Evolutionary conservation across 2,797 vertebrate species (phyloP).

Genomic region (Rhinogobio ventralis): DNA sequence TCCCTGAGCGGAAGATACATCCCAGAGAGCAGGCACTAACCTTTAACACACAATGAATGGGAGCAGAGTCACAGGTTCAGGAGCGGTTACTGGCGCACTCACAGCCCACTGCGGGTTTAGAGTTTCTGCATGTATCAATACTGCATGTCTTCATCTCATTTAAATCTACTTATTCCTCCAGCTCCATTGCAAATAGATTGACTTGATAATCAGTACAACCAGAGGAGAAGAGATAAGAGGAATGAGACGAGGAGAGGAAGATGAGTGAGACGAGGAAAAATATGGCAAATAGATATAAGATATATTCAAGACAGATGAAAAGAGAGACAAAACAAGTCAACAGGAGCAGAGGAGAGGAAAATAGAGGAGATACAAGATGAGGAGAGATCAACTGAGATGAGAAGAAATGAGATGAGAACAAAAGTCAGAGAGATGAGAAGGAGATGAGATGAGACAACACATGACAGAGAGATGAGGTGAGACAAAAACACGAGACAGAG

Average conservation of each 20-base stretch:
- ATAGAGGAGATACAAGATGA: background rate
- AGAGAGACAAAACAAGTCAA: background rate
- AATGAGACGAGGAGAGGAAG: background rate
- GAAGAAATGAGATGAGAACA: background rate
- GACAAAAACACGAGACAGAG: background rate
- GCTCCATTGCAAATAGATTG: conserved; percentile 4
- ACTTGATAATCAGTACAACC: conserved; percentile 9
- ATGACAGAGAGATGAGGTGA: background rate
- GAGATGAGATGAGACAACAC: background rate
- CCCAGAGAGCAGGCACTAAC: conserved; percentile 27
- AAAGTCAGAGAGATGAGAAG: background rate
- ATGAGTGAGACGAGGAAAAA: background rate
- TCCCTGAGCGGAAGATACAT: conserved; percentile 31
- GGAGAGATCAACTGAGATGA: background rate
- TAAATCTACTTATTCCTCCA: conserved; percentile 13
- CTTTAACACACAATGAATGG: conserved; percentile 29
- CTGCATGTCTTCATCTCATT: conserved; percentile 36
- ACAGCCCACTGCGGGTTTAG: conserved; percentile 15
- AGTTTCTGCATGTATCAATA: conserved; percentile 32
- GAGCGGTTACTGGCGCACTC: background rate
- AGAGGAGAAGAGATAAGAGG: background rate
- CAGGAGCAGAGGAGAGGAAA: background rate
- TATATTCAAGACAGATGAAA: background rate
- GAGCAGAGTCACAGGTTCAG: conserved; percentile 27
- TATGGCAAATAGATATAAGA: background rate